phyloP scores from a whole-genome alignment of 2,888 invertebrate species.

The Chironomus riparius region DNA sequence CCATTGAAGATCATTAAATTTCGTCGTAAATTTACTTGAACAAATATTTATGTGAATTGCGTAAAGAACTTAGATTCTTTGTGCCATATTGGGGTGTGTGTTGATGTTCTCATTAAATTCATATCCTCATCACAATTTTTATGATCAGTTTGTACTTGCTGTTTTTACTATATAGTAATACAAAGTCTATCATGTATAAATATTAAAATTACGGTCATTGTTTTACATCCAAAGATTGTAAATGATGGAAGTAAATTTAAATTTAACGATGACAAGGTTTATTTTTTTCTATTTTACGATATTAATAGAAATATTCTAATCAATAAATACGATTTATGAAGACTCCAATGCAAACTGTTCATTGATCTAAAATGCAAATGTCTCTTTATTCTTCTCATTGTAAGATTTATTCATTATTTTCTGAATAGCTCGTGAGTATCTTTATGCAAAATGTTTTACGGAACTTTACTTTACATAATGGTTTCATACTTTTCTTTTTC shows the following conservation, averaged over 20 bases:
- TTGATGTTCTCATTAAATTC: background rate
- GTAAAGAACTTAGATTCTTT: background rate
- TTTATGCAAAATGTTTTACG: too few species aligned
- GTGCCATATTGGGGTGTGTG: background rate
- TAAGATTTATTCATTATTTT: too few species aligned
- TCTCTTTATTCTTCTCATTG: background rate
- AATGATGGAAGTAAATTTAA: conserved; percentile 4
- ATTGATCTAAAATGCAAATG: background rate
- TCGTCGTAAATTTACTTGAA: background rate
- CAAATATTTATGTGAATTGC: background rate
- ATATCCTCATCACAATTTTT: background rate
- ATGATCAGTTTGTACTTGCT: background rate
- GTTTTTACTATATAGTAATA: background rate
- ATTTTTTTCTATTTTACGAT: background rate
- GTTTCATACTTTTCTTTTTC: too few species aligned
- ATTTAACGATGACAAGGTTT: background rate
- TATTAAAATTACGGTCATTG: background rate
- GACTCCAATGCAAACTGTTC: background rate
- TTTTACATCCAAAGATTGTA: background rate
- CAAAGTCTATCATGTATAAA: background rate
- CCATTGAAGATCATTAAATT: background rate
- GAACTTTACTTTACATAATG: too few species aligned
- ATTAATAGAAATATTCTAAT: background rate
- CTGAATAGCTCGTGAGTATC: too few species aligned
- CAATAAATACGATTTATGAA: conserved; percentile 7